Evolutionary conservation across 2,888 invertebrate species (phyloP).

Genomic region (Branchinecta sandiegonensis): DNA sequence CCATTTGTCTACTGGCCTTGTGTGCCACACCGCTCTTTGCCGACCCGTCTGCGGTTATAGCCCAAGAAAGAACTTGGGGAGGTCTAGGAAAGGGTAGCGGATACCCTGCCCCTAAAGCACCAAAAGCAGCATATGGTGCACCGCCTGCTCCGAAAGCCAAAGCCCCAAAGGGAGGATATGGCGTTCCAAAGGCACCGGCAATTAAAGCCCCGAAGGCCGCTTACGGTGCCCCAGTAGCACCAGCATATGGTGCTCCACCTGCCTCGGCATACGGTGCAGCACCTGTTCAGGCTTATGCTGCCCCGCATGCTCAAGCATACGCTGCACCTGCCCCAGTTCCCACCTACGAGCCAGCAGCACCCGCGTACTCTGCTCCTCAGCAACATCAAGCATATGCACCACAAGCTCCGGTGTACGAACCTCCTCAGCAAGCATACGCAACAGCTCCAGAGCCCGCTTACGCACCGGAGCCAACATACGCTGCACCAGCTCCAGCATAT

Average conservation of each 20-base stretch:
- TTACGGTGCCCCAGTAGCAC: conserved; percentile 22
- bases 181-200: conserved; percentile 23
- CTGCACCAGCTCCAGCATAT: not conserved
- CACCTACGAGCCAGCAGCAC: not conserved
- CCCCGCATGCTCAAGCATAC: not conserved
- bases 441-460: not conserved
- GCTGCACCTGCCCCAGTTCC: not conserved
- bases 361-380: not conserved
- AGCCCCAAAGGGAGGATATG: conserved; percentile 24
- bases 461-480: not conserved
- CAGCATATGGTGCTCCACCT: conserved; percentile 15
- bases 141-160: conserved; percentile 23
- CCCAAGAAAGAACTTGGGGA: not conserved
- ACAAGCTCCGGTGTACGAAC: not conserved
- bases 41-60: conserved; percentile 8
- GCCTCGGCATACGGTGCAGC: conserved; percentile 18
- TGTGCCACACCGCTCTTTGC: not conserved
- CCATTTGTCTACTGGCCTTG: not conserved
- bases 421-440: not conserved
- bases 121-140: conserved; percentile 24
- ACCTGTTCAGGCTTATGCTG: conserved; percentile 16
- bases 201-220: too few species aligned
- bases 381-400: not conserved
- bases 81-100: not conserved
- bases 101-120: conserved; percentile 23